These are phyloP conservation scores for Cromileptes altivelis DNA, from an alignment of 2,113 vertebrate genomes.

Conservation along the genomic window DNA sequence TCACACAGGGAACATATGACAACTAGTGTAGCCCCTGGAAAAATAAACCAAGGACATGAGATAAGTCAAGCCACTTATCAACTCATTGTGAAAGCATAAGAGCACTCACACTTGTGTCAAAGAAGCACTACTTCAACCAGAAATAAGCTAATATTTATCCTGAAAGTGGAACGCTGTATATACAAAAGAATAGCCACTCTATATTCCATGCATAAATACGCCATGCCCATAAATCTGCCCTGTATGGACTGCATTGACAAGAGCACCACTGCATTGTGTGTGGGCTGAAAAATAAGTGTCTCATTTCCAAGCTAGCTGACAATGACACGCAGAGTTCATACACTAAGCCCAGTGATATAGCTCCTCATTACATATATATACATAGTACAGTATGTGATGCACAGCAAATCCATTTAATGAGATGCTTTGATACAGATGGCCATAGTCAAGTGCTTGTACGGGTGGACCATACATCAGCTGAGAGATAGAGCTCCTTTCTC, in stretches of 20 bases:
- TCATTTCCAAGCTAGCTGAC: constrained; percentile 51
- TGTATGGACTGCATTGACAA: constrained; percentile 31
- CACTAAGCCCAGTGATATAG: constrained; percentile 45
- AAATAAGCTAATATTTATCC: constrained; percentile 55
- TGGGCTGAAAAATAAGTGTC: constrained; percentile 51
- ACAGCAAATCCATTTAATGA: constrained; percentile 48
- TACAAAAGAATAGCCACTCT: constrained; percentile 4
- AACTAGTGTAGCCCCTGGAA: not conserved
- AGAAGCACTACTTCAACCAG: constrained; percentile 32
- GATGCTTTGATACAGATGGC: constrained; percentile 51
- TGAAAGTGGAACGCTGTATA: constrained; percentile 11
- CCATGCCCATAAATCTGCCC: constrained; percentile 46
- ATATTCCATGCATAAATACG: constrained; percentile 44
- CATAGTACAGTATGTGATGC: constrained; percentile 40
- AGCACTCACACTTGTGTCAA: constrained; percentile 28
- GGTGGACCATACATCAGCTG: constrained; percentile 58
- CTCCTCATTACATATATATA: constrained; percentile 52
- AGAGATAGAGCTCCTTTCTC: constrained; percentile 35
- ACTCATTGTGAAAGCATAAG: constrained; percentile 40
- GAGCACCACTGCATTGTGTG: constrained; percentile 36
- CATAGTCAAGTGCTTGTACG: constrained; percentile 29
- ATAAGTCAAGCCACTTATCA: no score
- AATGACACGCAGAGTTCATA: constrained; percentile 53
- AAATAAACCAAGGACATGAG: constrained; percentile 37
- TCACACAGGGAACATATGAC: constrained; percentile 26